Evolutionary conservation across 2,113 vertebrate genomes (phyloP), one percentile per base, ranked within the genome.

Genomic region (Petaurus breviceps): DNA sequence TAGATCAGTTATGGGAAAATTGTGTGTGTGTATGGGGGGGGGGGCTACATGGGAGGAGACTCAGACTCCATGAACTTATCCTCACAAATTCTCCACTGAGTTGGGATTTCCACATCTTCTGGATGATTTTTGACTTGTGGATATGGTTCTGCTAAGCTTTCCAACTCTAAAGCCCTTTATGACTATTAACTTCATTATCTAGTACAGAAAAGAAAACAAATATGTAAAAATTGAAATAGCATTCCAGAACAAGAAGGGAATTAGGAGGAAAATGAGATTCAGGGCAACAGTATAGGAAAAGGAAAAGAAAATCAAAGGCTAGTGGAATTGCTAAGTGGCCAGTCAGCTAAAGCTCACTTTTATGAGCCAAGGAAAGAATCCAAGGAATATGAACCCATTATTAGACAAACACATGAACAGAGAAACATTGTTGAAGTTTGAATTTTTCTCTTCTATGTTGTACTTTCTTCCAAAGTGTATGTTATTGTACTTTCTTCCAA

Each of bases 321-420:
- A 61, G 52, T 91, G 49, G 37, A 19, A 50, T 93, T 94, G 95
- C 77, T 93, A 92, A 96, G 94, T 89, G 92, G 94, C 92, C 94
- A 96, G 92, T 92, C 93, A 97, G 94, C 95, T 95, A 37, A 61
- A 92, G 54, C 28, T 92, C 84, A 57, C 61, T 97, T 94, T 89
- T 92, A 94, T 31, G 90, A 95, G 96, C 96, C 96, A 95, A 51
- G 96, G 95, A 95, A 93, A 90, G 84, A 95, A 92, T 51, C 94
- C 89, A 54, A 94, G 92, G 91, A 97, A 96, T 94, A 93, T n/a
- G 94, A 97, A 92, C 90, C 95, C 54, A 94, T 94, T 95, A 96
- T 97, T 94, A 96, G 92, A 94, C 92, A 90, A 96, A 96, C 97
- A 89, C 14, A 57, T 61, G 89, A 89, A 49, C 47, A 49, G 47